Percentiles rank a stretch among this genome's conserved stretches.
These are phyloP conservation scores for Misgurnus anguillicaudatus DNA, from an alignment of 2,113 vertebrate genomes.

Conservation along the genomic window DNA sequence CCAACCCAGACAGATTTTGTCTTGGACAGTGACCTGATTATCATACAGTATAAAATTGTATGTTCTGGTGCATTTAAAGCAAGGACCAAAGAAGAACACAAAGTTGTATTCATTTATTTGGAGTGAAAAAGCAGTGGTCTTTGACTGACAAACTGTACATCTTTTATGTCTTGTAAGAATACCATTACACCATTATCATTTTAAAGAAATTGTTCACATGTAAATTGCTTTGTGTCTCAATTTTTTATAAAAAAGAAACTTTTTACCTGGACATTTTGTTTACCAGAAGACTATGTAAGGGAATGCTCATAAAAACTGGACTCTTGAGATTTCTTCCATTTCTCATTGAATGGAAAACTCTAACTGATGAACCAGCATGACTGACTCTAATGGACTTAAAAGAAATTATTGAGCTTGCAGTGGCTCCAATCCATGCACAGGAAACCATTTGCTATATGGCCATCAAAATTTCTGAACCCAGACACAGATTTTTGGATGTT, in stretches of 20 bases:
- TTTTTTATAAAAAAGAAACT: not conserved
- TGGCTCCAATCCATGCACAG: slow-evolving; percentile 18
- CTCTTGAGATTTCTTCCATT: slow-evolving; percentile 1
- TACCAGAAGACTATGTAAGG: too few species aligned
- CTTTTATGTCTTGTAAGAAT: slow-evolving; percentile 5
- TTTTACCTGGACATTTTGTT: not conserved
- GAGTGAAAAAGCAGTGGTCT: too few species aligned
- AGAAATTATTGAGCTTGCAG: slow-evolving; percentile 9
- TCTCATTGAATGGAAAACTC: slow-evolving; percentile 14
- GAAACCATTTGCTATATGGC: slow-evolving; percentile 35
- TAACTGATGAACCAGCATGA: too few species aligned
- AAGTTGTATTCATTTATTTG: too few species aligned
- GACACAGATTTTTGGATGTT: not conserved
- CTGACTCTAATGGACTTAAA: slow-evolving; percentile 19
- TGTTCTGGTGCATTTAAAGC: slow-evolving; percentile 22
- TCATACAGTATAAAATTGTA: too few species aligned
- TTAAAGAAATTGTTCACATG: not conserved
- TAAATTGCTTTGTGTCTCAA: too few species aligned
- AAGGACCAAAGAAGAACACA: not conserved
- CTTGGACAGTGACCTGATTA: too few species aligned
- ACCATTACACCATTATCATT: slow-evolving; percentile 25
- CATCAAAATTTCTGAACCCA: slow-evolving; percentile 29
- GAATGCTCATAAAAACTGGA: not conserved
- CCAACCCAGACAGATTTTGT: too few species aligned
- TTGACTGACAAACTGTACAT: not conserved